These are phyloP conservation scores for Charaxes varanes DNA, from an alignment of 1,140 invertebrate species.

Conservation along the genomic window DNA sequence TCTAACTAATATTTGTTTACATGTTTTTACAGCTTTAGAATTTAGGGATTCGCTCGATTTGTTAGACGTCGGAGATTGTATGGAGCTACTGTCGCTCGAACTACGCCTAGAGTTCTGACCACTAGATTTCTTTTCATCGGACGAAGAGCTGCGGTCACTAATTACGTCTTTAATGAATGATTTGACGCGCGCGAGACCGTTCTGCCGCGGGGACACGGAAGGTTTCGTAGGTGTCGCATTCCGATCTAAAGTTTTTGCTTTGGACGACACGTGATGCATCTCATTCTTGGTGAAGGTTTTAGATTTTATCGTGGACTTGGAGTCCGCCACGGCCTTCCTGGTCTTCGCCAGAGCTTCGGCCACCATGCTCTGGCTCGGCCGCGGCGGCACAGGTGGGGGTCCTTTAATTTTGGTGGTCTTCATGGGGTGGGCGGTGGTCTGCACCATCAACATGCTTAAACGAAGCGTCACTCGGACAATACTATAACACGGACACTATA, in stretches of 20 bases:
- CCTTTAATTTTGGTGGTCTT: slow-evolving; percentile 69
- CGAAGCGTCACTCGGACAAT: slow-evolving; percentile 58
- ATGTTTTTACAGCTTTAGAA: slow-evolving; percentile 65
- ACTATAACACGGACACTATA: slow-evolving; percentile 66
- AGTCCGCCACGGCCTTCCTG: slow-evolving; percentile 70
- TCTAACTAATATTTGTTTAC: slow-evolving; percentile 69
- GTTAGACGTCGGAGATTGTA: slow-evolving; percentile 44
- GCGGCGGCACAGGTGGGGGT: slow-evolving; percentile 82
- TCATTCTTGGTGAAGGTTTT: slow-evolving; percentile 56
- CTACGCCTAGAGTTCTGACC: slow-evolving; percentile 61
- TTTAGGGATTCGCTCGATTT: slow-evolving; percentile 64
- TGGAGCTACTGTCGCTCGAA: slow-evolving; percentile 61
- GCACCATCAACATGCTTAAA: slow-evolving; percentile 67
- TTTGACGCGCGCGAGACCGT: slow-evolving; percentile 65
- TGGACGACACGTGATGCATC: slow-evolving; percentile 33
- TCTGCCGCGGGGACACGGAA: slow-evolving; percentile 69
- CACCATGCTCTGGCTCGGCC: slow-evolving; percentile 80
- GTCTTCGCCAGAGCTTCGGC: slow-evolving; percentile 81
- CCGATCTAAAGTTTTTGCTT: slow-evolving; percentile 62
- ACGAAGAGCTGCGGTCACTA: slow-evolving; percentile 66
- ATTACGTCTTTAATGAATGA: slow-evolving; percentile 74
- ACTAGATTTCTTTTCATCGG: slow-evolving; percentile 64
- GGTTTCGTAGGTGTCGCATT: slow-evolving; percentile 47
- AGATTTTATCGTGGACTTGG: slow-evolving; percentile 69
- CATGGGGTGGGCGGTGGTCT: slow-evolving; percentile 63